A percentile compares a stretch with the other conserved stretches of the same genome.
Conservation (phyloP, 2,888 invertebrate species). For the Drosophila koepferae region DNA sequence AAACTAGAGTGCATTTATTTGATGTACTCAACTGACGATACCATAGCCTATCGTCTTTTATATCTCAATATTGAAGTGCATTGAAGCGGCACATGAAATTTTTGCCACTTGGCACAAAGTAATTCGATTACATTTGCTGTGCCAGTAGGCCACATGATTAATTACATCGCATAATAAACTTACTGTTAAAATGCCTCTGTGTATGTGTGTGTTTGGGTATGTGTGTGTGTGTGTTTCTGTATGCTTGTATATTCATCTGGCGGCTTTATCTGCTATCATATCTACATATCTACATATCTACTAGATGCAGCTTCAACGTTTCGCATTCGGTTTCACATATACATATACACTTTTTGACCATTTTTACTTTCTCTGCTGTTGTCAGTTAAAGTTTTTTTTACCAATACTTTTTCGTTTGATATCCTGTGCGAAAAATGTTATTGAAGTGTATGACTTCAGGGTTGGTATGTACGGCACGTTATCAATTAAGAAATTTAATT, state of each 20-base stretch:
- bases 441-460: background rate
- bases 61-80: constrained; percentile 23
- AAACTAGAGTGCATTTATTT: background rate
- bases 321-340: constrained; percentile 3
- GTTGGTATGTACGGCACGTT: background rate
- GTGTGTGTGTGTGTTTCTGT: background rate
- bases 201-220: background rate
- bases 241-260: background rate
- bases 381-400: constrained; percentile 42
- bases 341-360: constrained; percentile 3
- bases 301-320: constrained; percentile 25
- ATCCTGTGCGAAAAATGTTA: background rate
- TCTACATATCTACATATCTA: no score
- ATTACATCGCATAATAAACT: constrained; percentile 31
- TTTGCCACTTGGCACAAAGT: constrained; percentile 22
- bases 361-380: constrained; percentile 41
- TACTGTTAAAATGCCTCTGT: background rate
- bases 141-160: constrained; percentile 45
- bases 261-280: no score
- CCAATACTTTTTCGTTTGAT: background rate
- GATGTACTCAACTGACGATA: background rate
- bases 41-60: background rate
- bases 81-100: constrained; percentile 14
- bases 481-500: no score
- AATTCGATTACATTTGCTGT: constrained; percentile 42